Conservation (phyloP, 2,797 vertebrate genomes). For the Lagorchestes hirsutus region DNA sequence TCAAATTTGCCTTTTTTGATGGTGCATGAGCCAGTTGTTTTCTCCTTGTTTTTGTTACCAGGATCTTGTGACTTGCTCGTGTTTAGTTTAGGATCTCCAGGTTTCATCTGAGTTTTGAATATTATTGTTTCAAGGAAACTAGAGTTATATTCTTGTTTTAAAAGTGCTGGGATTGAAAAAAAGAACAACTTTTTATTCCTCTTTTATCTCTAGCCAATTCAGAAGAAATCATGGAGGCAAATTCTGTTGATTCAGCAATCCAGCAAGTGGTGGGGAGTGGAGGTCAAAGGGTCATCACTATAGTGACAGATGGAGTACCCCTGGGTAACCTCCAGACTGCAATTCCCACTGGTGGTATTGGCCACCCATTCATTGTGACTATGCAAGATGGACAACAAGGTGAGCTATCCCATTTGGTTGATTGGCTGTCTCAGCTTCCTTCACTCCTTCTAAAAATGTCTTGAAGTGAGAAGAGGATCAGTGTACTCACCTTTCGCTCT, state of each 20-base stretch:
- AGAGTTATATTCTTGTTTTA: not conserved
- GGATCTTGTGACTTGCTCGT: conserved; percentile 29
- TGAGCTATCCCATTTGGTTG: conserved; percentile 53
- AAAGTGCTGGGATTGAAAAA: not conserved
- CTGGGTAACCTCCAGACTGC: conserved; percentile 88
- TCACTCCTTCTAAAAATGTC: conserved; percentile 33
- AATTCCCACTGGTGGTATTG: conserved; percentile 81
- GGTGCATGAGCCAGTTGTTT: not conserved
- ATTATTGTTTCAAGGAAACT: conserved; percentile 34
- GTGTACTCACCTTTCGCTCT: not conserved
- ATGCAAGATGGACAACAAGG: conserved; percentile 93
- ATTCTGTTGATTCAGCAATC: conserved; percentile 86
- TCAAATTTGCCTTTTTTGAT: conserved; percentile 28
- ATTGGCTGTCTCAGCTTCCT: not conserved
- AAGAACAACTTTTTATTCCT: conserved; percentile 11
- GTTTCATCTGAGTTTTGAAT: conserved; percentile 41
- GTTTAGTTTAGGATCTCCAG: conserved; percentile 17
- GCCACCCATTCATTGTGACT: conserved; percentile 91
- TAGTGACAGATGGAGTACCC: conserved; percentile 89
- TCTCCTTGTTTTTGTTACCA: conserved; percentile 25
- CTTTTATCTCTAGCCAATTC: conserved; percentile 82
- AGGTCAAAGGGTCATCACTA: conserved; percentile 92
- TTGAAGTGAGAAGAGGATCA: not conserved
- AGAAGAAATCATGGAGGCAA: conserved; percentile 87
- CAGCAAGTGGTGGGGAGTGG: conserved; percentile 88